Conservation (phyloP, 2,888 invertebrate species). For the Meloe dianella region DNA sequence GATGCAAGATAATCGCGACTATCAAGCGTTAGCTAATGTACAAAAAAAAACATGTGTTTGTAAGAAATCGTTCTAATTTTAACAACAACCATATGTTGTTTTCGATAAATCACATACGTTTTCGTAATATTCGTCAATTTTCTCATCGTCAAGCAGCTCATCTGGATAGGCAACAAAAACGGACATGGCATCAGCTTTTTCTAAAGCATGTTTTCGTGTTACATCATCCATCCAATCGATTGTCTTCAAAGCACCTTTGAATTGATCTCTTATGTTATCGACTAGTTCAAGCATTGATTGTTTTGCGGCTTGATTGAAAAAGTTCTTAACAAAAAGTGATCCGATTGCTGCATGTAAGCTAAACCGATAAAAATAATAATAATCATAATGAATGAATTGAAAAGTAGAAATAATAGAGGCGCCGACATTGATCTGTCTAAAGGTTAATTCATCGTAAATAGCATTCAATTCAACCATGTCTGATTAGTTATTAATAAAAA, state of each 20-base stretch:
- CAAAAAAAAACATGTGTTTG: conserved; percentile 28
- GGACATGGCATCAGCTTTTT: conserved; percentile 77
- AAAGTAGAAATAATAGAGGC: background rate
- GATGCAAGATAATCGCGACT: conserved; percentile 21
- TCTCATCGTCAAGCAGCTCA: conserved; percentile 78
- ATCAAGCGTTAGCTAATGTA: conserved; percentile 15
- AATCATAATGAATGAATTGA: background rate
- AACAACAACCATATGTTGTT: background rate
- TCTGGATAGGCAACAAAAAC: conserved; percentile 88
- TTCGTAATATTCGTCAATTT: conserved; percentile 75
- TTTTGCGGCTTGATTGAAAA: conserved; percentile 81
- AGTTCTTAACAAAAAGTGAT: conserved; percentile 79
- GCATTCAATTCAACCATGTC: background rate
- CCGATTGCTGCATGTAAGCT: conserved; percentile 74
- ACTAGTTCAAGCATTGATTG: conserved; percentile 82
- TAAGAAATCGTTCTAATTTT: background rate
- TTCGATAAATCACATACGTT: conserved; percentile 63
- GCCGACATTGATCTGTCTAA: background rate
- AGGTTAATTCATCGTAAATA: conserved; percentile 9
- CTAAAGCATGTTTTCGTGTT: conserved; percentile 73
- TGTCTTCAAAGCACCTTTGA: conserved; percentile 74
- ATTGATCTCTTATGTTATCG: conserved; percentile 73
- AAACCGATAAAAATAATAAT: conserved; percentile 8
- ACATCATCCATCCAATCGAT: conserved; percentile 88
- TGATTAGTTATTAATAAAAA: background rate